These are phyloP conservation scores for Subanguina moxae DNA, from an alignment of 1,140 invertebrate species.

Conservation along the genomic window DNA sequence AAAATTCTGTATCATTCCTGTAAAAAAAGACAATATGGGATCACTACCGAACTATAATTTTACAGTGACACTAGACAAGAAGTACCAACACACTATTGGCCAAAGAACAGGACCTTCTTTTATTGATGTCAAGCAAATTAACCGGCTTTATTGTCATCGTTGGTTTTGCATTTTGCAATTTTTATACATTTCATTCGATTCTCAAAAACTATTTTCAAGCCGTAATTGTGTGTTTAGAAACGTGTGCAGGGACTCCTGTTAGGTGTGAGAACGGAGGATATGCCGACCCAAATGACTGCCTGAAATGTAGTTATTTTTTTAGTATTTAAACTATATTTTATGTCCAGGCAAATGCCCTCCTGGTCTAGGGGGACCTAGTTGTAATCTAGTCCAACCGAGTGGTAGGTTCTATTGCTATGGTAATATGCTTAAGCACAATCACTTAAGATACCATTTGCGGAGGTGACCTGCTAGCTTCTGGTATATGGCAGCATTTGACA, in stretches of 20 bases:
- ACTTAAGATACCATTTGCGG: conserved; percentile 43
- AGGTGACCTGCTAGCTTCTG: conserved; percentile 47
- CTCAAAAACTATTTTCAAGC: no score
- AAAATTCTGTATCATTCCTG: no score
- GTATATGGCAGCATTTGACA: conserved; percentile 53
- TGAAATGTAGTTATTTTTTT: conserved; percentile 11
- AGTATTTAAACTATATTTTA: not conserved
- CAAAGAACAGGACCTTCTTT: conserved; percentile 55
- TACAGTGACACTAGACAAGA: conserved; percentile 46
- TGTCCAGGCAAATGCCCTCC: conserved; percentile 44
- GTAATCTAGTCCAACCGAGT: conserved; percentile 23
- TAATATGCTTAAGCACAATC: not conserved
- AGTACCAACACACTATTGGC: conserved; percentile 58
- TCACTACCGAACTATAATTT: no score
- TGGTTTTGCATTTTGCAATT: conserved; percentile 1
- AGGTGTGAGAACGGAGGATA: conserved; percentile 53
- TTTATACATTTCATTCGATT: no score
- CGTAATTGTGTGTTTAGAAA: conserved; percentile 47
- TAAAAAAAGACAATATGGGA: no score
- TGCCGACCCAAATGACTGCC: conserved; percentile 59
- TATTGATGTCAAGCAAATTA: conserved; percentile 59
- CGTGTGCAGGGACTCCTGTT: conserved; percentile 35
- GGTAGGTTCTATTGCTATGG: not conserved
- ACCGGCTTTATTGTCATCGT: conserved; percentile 55
- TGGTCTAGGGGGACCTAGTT: conserved; percentile 40